phyloP scores from a whole-genome alignment of 2,113 vertebrate genomes.

The Platichthys flesus region DNA sequence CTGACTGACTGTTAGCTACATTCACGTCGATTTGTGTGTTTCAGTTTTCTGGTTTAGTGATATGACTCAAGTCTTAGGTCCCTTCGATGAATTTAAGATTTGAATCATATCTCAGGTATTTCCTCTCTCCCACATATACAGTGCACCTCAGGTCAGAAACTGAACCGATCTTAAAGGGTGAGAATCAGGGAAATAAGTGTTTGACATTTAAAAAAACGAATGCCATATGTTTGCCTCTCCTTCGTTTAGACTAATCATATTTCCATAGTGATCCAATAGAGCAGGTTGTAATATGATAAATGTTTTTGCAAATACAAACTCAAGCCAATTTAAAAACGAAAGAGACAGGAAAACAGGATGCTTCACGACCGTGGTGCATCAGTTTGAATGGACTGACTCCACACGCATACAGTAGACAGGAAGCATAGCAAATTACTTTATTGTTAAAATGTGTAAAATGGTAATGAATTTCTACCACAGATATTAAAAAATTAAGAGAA shows the following conservation, averaged over 20 bases:
- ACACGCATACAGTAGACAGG: constrained; percentile 12
- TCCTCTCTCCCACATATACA: constrained; percentile 34
- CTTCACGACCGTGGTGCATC: constrained; percentile 27
- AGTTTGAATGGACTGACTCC: constrained; percentile 41
- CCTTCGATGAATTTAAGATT: constrained; percentile 62
- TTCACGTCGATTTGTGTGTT: constrained; percentile 41
- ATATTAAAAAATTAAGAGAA: not conserved
- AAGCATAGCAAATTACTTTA: constrained; percentile 42
- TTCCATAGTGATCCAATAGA: not conserved
- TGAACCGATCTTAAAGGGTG: not conserved
- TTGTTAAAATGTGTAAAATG: constrained; percentile 5
- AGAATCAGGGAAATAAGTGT: not conserved
- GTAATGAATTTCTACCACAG: not conserved
- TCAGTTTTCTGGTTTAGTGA: constrained; percentile 41
- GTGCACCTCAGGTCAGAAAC: constrained; percentile 1
- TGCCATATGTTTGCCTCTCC: too few relatives aligned
- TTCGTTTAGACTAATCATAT: not conserved
- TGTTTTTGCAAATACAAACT: constrained; percentile 10
- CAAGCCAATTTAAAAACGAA: constrained; percentile 2
- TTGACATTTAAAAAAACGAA: too few relatives aligned
- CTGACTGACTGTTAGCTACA: not conserved
- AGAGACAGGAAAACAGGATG: constrained; percentile 54
- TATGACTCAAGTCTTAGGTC: constrained; percentile 54
- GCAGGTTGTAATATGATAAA: not conserved
- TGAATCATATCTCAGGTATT: constrained; percentile 64